Conservation (phyloP, 2,113 vertebrate species). For the Lontra canadensis region DNA sequence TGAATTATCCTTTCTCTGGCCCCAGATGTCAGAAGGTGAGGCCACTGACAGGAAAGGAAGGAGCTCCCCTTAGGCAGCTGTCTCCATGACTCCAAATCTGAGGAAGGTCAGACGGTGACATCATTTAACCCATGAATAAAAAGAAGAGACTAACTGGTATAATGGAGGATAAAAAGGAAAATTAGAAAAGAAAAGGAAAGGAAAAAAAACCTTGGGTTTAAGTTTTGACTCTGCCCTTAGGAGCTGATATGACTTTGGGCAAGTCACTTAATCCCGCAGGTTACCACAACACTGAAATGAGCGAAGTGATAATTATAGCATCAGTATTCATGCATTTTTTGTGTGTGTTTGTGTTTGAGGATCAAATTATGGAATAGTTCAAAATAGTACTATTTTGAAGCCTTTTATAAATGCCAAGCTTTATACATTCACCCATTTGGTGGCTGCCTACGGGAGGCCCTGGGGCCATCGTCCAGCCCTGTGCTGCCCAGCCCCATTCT, state of each 20-base stretch:
- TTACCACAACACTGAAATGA: not conserved
- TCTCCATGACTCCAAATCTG: not conserved
- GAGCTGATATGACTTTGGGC: not conserved
- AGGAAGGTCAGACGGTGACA: not conserved
- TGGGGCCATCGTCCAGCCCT: not conserved
- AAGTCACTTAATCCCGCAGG: not conserved
- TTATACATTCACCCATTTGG: not conserved
- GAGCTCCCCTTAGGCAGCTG: not conserved
- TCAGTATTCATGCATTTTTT: not conserved
- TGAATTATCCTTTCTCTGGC: not conserved
- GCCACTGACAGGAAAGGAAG: not conserved
- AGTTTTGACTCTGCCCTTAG: not conserved
- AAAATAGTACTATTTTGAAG: not conserved
- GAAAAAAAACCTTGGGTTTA: not conserved
- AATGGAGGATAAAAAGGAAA: not conserved
- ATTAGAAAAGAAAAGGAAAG: not conserved
- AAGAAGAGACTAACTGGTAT: not conserved
- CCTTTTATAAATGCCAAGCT: not conserved
- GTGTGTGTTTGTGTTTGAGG: not conserved
- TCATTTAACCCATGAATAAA: not conserved
- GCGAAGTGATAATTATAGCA: not conserved
- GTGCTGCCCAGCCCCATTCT: not conserved
- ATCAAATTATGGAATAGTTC: not conserved
- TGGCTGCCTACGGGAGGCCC: not conserved
- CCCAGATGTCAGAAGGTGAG: not conserved